Percentiles rank a stretch among this genome's conserved stretches.
Conservation (phyloP, 2,888 invertebrate species). For the Therioaphis trifolii region DNA sequence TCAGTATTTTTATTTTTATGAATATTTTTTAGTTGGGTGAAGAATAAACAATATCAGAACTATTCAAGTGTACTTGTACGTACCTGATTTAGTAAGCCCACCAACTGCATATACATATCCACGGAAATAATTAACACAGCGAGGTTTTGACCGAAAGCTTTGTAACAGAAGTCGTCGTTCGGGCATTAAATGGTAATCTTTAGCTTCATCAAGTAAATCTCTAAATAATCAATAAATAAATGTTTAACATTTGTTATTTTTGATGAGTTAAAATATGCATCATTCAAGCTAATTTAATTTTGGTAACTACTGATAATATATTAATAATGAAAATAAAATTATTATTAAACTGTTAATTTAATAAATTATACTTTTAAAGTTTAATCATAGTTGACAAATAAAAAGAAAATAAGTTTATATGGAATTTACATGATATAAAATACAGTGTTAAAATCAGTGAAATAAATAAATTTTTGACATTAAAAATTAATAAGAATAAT, state of each 20-base stretch:
- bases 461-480: too few species aligned
- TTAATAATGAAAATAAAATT: neutral
- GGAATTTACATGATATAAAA: too few species aligned
- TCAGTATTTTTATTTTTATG: too few species aligned
- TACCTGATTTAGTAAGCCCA: slow-evolving; percentile 83
- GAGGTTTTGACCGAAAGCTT: slow-evolving; percentile 80
- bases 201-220: slow-evolving; percentile 87
- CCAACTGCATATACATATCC: slow-evolving; percentile 90
- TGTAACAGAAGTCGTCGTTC: slow-evolving; percentile 82
- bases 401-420: too few species aligned
- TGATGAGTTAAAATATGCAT: too few species aligned
- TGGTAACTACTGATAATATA: neutral
- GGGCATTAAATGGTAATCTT: slow-evolving; percentile 88
- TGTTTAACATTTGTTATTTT: neutral
- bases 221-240: slow-evolving; percentile 68
- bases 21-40: too few species aligned
- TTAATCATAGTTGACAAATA: too few species aligned
- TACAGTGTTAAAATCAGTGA: too few species aligned
- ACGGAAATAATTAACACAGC: slow-evolving; percentile 79
- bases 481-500: too few species aligned
- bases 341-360: neutral
- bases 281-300: neutral
- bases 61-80: slow-evolving; percentile 25
- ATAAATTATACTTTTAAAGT: neutral
- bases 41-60: neutral